A percentile compares a stretch with the other conserved stretches of the same genome.
Evolutionary conservation across 2,113 vertebrate species (phyloP).

Genomic region (Epinephelus lanceolatus): DNA sequence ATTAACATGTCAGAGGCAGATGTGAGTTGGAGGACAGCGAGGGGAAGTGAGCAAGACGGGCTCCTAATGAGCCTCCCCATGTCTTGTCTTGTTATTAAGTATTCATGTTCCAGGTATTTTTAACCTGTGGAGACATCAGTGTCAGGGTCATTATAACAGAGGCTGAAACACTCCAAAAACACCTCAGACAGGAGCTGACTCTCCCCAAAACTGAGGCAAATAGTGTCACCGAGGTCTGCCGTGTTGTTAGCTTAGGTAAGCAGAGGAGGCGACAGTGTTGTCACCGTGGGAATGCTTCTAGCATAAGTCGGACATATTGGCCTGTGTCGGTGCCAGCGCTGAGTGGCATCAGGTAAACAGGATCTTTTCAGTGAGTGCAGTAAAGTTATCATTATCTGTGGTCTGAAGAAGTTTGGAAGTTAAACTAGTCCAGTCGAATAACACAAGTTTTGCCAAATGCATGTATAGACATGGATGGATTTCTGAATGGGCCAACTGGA

Average conservation of each 20-base stretch:
- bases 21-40: conserved; percentile 29
- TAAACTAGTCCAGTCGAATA: neutral
- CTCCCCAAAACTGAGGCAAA: neutral
- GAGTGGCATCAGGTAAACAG: neutral
- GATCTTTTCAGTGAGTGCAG: neutral
- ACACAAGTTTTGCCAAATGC: neutral
- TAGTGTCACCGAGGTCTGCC: neutral
- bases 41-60: conserved; percentile 8
- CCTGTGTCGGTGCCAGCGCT: neutral
- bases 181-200: conserved; percentile 20
- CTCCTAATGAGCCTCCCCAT: conserved; percentile 50
- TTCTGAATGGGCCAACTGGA: too few relatives aligned
- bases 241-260: neutral
- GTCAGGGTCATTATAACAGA: conserved; percentile 42
- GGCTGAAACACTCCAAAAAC: conserved; percentile 20
- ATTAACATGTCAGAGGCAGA: conserved; percentile 18
- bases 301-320: neutral
- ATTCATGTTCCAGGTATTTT: conserved; percentile 79
- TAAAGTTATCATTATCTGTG: neutral
- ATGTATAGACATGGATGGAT: too few relatives aligned
- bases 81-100: conserved; percentile 61
- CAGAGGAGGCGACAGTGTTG: neutral
- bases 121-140: conserved; percentile 58
- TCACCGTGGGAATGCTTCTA: neutral
- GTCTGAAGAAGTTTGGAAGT: neutral